Evolutionary conservation across 2,888 invertebrate species (phyloP).

Genomic region (Mycalesis mineus): DNA sequence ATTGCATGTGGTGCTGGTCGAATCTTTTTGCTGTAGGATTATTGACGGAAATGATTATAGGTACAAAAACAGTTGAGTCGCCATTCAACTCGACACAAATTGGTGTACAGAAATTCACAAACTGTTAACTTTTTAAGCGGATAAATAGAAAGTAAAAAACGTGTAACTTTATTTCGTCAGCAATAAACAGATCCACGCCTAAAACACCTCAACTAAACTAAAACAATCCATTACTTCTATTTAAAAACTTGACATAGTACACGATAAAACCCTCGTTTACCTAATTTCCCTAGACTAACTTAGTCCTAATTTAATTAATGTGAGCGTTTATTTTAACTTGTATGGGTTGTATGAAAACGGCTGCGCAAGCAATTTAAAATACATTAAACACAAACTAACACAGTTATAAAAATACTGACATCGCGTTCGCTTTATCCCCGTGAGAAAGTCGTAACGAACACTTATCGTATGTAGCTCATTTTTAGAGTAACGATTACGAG

Average conservation of each 20-base stretch:
- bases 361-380: conserved; percentile 6
- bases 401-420: conserved; percentile 28
- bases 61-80: no score
- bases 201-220: not conserved
- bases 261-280: not conserved
- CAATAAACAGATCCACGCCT: not conserved
- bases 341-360: conserved; percentile 1
- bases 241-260: not conserved
- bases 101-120: no score
- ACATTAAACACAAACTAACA: conserved; percentile 22
- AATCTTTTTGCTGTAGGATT: no score
- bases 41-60: no score
- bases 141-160: no score
- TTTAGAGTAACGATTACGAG: conserved; percentile 4
- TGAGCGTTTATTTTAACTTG: conserved; percentile 8
- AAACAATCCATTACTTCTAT: conserved; percentile 7
- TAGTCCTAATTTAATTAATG: conserved; percentile 7
- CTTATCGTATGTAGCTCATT: conserved; percentile 1
- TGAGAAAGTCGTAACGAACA: conserved; percentile 22
- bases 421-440: conserved; percentile 22
- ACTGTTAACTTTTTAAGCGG: no score
- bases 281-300: conserved; percentile 8
- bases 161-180: no score
- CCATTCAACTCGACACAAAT: no score
- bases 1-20: no score